These are phyloP conservation scores for Echinops telfairi DNA, from an alignment of 2,113 vertebrate species.

Conservation along the genomic window DNA sequence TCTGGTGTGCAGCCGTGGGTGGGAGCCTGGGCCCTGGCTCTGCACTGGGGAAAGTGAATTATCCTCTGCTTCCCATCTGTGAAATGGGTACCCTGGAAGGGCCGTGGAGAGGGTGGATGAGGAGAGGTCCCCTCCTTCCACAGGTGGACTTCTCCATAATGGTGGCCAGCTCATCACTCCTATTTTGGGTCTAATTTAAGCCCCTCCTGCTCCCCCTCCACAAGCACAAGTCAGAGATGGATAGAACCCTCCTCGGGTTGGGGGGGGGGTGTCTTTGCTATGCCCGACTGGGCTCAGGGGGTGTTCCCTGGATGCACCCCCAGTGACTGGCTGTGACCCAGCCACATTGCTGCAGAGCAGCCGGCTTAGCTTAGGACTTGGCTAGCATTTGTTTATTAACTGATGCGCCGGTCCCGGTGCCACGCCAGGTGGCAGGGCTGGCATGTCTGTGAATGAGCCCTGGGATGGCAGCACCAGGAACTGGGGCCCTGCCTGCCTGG, in stretches of 20 bases:
- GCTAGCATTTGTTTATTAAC: accelerated
- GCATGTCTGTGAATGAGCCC: background rate
- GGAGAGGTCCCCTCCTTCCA: accelerated
- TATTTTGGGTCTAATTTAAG: background rate
- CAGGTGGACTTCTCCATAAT: accelerated
- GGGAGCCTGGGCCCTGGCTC: background rate
- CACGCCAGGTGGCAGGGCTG: background rate
- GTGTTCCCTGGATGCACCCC: background rate
- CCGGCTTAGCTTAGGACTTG: background rate
- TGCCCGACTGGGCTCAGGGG: background rate
- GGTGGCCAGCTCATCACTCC: accelerated
- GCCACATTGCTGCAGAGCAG: background rate
- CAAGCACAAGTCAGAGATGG: background rate
- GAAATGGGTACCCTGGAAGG: background rate
- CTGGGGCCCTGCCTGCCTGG: background rate
- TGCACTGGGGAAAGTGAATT: background rate
- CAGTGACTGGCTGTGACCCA: background rate
- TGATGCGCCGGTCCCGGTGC: background rate
- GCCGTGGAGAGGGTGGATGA: background rate
- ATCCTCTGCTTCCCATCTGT: background rate
- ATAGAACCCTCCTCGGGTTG: background rate
- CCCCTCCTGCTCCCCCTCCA: accelerated
- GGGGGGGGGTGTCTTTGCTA: background rate
- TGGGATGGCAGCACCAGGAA: background rate
- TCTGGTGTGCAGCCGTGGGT: background rate